Base-by-base conservation (phyloP, 1,140 invertebrate species). In the Berghia stephanieae region DNA sequence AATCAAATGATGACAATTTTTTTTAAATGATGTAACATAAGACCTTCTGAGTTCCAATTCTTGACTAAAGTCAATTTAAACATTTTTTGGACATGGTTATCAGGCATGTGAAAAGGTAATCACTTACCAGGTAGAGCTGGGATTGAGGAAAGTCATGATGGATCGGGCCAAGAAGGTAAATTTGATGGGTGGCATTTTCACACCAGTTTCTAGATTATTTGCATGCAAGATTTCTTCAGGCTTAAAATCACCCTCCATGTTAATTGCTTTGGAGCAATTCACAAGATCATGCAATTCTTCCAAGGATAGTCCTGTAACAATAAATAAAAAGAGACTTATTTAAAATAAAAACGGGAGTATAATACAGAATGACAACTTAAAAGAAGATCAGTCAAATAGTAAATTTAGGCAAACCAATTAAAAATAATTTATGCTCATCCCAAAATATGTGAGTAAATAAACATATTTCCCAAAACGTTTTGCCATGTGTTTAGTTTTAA, bases 251-350 rank as follows among this genome's bases (percentile, higher is more conserved):
- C 75, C 57, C 36, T 70, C n/a, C n/a, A n/a, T 73, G 10, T 71
- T 78, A 8, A 86, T 42, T 0, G 80, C 52, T 21, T 5, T 55
- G 34, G 84, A 60, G 57, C 83, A 81, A 43, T 76, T 87, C 70
- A 89, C 77, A 10, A 88, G 71, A n/a, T 85, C 82, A 78, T 82
- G 78, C 27, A 89, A 80, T 69, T 89, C 88, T 63, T 80, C 81
- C 42, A 80, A 80, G 57, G 81, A 73, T 21, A 89, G 70, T 60
- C 86, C 87, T 88, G 69, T 21, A 36, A 31, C n/a, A 75, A 66
- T 21, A 38, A 27, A 36, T 57, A 63, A 42, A 0, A 36, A 3
- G 27, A 2, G 24, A 1, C 36, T 73, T 8, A 49, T 68, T 42
- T 1, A 57, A 57, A 6, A 57, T 57, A 21, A 57, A 57, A n/a